Evolutionary conservation across 2,113 vertebrate species (phyloP).

Genomic region (Thunnus maccoyii): DNA sequence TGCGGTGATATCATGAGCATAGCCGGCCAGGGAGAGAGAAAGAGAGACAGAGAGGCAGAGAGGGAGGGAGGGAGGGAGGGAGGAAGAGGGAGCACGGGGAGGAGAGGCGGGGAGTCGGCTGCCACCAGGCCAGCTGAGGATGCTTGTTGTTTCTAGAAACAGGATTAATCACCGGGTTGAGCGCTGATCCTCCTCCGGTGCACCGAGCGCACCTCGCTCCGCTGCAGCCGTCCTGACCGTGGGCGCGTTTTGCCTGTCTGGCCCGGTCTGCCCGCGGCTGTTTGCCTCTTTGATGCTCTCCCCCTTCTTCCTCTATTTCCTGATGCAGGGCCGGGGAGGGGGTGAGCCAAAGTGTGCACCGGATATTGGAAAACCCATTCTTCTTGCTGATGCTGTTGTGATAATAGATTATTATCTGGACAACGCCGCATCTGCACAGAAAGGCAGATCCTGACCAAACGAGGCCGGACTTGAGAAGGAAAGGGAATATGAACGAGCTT

Average conservation of each 20-base stretch:
- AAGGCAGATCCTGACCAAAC: constrained; percentile 42
- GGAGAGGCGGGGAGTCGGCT: constrained; percentile 61
- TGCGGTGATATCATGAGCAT: constrained; percentile 75
- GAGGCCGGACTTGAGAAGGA: constrained; percentile 24
- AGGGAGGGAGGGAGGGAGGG: constrained; percentile 35
- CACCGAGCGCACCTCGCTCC: constrained; percentile 32
- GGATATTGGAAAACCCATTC: constrained; percentile 85
- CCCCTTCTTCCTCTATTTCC: constrained; percentile 70
- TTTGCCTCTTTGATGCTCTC: constrained; percentile 37
- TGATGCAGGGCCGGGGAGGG: constrained; percentile 76
- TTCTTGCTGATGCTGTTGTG: constrained; percentile 73
- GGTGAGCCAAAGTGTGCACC: constrained; percentile 81
- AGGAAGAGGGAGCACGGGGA: constrained; percentile 18
- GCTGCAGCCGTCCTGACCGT: constrained; percentile 38
- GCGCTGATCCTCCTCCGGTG: constrained; percentile 45
- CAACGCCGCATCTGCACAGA: constrained; percentile 41
- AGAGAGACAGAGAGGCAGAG: constrained; percentile 33
- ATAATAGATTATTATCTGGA: constrained; percentile 70
- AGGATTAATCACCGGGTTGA: constrained; percentile 38
- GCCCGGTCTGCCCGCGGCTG: constrained; percentile 34
- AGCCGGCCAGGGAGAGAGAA: constrained; percentile 60
- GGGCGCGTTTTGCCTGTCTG: constrained; percentile 24
- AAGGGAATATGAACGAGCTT: neutral
- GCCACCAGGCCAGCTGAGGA: constrained; percentile 72
- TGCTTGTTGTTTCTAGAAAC: constrained; percentile 77